Base-by-base conservation (phyloP, 2,113 vertebrate genomes). In the Petromus typicus region DNA sequence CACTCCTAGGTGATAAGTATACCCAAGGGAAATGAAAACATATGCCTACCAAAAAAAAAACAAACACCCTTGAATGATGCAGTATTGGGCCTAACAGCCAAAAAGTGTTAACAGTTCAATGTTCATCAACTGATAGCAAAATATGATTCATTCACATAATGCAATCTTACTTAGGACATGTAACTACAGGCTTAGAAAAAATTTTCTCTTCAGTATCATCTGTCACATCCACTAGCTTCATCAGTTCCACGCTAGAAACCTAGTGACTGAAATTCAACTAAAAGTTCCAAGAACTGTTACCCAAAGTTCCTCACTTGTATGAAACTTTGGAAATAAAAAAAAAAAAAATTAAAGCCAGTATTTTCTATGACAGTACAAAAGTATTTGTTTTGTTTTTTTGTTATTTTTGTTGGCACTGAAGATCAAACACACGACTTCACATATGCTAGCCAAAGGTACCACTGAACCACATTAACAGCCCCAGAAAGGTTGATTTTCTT, bases 301-400 rank as follows among this genome's bases (percentile, higher is more conserved):
- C 43, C 12, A 81, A 93, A 54, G 27, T 63, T 94, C 67, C 80
- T 3, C 5, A 16, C 61, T 57, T 78, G 32, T 84, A 63, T 84
- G 1, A 93, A 88, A 32, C 40, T 90, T 95, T 63, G 78, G n/a
- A 94, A 80, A 66, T 10, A 83, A 82, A 85, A 51, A 95, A 63
- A 48, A 83, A 82, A 85, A 51, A 95, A 63, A 48, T 34, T 27
- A 73, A 91, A 92, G 54, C 32, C 40, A 63, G 4, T 25, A 89
- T 32, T 92, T 91, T 75, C 66, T 40, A 86, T 45, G 30, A n/a
- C n/a, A 67, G 23, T 40, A 78, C 7, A 88, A 75, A 54, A 89
- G 59, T 63, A n/a, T 30, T 13, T 80, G 1, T n/a, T 14, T 40
- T 2, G 25, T 30, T 45, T 43, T 43, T 25, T 71, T 71, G 37